These are phyloP conservation scores for Apamea epomidion DNA, from an alignment of 2,888 invertebrate species.

Conservation along the genomic window DNA sequence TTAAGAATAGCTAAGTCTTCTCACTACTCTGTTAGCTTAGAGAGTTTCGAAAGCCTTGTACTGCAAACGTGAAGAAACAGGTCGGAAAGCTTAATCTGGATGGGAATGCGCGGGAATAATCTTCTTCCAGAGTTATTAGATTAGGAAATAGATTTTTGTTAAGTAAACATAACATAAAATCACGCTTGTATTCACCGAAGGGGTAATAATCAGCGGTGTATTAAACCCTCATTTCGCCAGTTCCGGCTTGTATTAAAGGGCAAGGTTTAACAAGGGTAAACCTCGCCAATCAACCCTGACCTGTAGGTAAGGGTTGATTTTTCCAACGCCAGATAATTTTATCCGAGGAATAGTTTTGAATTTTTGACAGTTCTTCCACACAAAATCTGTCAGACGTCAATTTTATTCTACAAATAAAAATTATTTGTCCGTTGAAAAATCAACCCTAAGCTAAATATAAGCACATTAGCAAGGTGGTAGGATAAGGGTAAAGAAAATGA, in stretches of 20 bases:
- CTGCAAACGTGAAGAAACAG: background rate
- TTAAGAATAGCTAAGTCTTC: slow-evolving; percentile 48
- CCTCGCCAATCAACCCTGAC: too few species aligned
- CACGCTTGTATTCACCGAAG: background rate
- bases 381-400: too few species aligned
- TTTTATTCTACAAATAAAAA: too few species aligned
- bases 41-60: slow-evolving; percentile 14
- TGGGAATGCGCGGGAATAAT: background rate
- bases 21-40: background rate
- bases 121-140: background rate
- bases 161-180: background rate
- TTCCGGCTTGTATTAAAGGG: background rate
- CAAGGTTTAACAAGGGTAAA: too few species aligned
- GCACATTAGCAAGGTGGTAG: background rate
- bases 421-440: too few species aligned
- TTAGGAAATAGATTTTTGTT: background rate
- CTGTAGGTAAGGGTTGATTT: too few species aligned
- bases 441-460: background rate
- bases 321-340: too few species aligned
- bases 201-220: background rate
- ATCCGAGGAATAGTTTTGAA: too few species aligned
- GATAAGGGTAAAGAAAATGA: background rate
- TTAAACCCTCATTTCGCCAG: background rate
- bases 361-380: too few species aligned
- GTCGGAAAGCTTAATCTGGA: background rate